Conservation (phyloP, 1,140 invertebrate genomes). For the Bombus sibiricus region DNA sequence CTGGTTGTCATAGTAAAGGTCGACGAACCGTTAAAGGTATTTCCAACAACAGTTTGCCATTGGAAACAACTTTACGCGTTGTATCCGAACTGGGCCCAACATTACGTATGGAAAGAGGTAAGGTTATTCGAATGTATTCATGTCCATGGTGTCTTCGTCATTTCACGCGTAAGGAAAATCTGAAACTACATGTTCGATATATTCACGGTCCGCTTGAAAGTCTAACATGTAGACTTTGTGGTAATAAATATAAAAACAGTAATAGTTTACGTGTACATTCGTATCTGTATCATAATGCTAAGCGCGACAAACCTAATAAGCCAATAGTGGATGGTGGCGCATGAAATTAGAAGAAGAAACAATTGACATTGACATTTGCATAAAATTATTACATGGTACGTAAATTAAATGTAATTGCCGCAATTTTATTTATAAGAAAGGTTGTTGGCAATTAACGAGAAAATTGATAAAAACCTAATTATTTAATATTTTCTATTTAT, state of each 20-base stretch:
- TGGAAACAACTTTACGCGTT: constrained; percentile 79
- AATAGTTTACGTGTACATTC: constrained; percentile 83
- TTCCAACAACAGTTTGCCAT: constrained; percentile 74
- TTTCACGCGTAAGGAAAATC: constrained; percentile 81
- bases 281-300: constrained; percentile 82
- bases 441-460: neutral
- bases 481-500: constrained; percentile 19
- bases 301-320: constrained; percentile 77
- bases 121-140: constrained; percentile 80
- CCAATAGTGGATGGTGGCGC: constrained; percentile 65
- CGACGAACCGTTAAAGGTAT: constrained; percentile 77
- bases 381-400: neutral
- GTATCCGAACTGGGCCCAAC: constrained; percentile 79
- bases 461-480: neutral
- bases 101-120: constrained; percentile 78
- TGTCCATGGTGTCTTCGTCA: constrained; percentile 82
- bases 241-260: constrained; percentile 82
- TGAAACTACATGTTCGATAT: constrained; percentile 80
- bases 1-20: constrained; percentile 67
- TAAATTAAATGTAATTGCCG: constrained; percentile 1
- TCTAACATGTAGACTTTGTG: constrained; percentile 81
- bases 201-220: constrained; percentile 81
- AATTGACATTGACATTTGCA: constrained; percentile 2
- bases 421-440: constrained; percentile 15
- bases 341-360: constrained; percentile 49